Evolutionary conservation across 2,888 invertebrate genomes (phyloP).

Genomic region (Lydus trimaculatus): DNA sequence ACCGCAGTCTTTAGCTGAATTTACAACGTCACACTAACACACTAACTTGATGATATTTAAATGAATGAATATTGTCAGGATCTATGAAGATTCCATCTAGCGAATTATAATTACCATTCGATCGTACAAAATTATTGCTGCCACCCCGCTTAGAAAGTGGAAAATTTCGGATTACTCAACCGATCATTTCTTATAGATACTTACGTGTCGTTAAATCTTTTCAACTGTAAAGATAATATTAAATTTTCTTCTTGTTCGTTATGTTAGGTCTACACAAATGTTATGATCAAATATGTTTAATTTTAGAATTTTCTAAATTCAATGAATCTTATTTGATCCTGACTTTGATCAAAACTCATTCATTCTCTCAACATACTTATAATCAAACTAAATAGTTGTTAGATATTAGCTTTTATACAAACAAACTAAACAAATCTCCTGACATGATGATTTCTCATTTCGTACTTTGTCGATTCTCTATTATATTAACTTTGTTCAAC

Average conservation of each 20-base stretch:
- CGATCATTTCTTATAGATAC: constrained; percentile 9
- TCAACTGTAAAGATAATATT: constrained; percentile 1
- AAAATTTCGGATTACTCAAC: not conserved
- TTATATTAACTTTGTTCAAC: constrained; percentile 9
- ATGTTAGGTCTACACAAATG: not conserved
- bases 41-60: constrained; percentile 39
- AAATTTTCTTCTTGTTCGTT: constrained; percentile 9
- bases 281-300: constrained; percentile 3
- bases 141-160: not conserved
- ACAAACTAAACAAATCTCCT: constrained; percentile 12
- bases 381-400: constrained; percentile 7
- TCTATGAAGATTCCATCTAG: not conserved
- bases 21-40: constrained; percentile 41
- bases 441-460: constrained; percentile 12
- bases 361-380: not conserved
- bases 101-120: not conserved
- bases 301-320: not conserved
- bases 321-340: not conserved
- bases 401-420: not conserved
- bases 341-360: not conserved
- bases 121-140: not conserved
- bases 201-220: not conserved
- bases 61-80: constrained; percentile 32
- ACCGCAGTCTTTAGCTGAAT: constrained; percentile 39
- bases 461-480: not conserved